These are phyloP conservation scores for Morpho helenor DNA, from an alignment of 2,888 invertebrate genomes.

Conservation along the genomic window DNA sequence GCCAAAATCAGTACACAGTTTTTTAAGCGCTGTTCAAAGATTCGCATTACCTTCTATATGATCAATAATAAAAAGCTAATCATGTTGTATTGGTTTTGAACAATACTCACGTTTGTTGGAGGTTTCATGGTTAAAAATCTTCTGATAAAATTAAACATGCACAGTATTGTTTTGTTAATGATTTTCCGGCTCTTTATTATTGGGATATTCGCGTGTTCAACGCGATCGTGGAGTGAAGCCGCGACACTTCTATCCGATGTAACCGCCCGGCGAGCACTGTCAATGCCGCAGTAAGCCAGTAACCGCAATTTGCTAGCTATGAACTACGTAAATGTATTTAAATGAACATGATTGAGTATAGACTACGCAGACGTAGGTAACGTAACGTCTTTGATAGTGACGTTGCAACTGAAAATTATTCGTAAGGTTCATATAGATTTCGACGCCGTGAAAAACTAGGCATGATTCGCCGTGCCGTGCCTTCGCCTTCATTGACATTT, in stretches of 20 bases:
- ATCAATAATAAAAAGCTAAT: background rate
- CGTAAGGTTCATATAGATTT: background rate
- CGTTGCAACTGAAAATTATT: conserved; percentile 17
- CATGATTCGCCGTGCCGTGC: no score
- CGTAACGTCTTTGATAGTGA: conserved; percentile 5
- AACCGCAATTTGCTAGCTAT: conserved; percentile 28
- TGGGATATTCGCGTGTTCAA: conserved; percentile 25
- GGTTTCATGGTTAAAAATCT: conserved; percentile 68
- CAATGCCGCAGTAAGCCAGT: conserved; percentile 25
- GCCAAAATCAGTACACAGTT: no score
- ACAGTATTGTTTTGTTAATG: conserved; percentile 25
- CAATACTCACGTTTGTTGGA: conserved; percentile 62
- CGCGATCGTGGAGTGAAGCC: conserved; percentile 46
- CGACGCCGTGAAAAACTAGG: background rate
- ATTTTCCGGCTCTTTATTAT: conserved; percentile 10
- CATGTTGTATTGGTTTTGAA: background rate
- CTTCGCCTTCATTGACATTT: no score
- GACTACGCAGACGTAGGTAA: conserved; percentile 11
- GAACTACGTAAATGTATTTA: conserved; percentile 6
- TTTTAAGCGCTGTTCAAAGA: no score
- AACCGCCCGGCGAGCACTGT: conserved; percentile 64
- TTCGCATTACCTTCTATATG: no score
- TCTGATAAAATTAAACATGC: conserved; percentile 59
- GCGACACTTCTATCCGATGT: conserved; percentile 43
- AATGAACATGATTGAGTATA: conserved; percentile 1